Conservation (phyloP, 1,140 invertebrate genomes). For the Octopus sinensis region DNA sequence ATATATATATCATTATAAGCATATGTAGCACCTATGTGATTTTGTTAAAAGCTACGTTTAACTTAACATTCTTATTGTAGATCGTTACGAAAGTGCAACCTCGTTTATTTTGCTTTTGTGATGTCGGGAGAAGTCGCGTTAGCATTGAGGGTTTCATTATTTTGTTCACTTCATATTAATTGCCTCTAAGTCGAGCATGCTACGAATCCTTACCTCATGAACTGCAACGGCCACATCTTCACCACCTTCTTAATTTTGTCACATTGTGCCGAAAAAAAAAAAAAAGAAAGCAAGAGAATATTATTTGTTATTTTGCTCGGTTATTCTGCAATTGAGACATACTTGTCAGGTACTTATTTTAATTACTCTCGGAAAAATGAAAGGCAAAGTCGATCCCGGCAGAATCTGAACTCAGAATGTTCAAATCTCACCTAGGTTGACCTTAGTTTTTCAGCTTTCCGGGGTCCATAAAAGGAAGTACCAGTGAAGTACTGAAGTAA, state of each 20-base stretch:
- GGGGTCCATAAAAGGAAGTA: not conserved
- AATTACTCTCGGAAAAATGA: not conserved
- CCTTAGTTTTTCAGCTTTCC: not conserved
- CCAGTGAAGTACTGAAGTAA: not conserved
- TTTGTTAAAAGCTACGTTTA: not conserved
- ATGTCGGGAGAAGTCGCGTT: too few species aligned
- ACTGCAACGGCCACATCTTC: too few species aligned
- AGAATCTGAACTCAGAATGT: not conserved
- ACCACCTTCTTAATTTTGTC: too few species aligned
- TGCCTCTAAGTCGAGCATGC: too few species aligned
- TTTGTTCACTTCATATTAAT: too few species aligned
- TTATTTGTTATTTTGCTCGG: not conserved
- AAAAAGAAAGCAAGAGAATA: not conserved
- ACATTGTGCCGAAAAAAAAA: not conserved
- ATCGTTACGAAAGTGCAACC: not conserved
- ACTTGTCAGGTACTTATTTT: not conserved
- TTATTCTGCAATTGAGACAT: not conserved
- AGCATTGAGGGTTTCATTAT: too few species aligned
- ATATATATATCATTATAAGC: not conserved
- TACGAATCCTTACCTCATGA: too few species aligned
- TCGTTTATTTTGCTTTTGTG: too few species aligned
- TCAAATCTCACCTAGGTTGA: not conserved
- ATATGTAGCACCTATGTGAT: not conserved
- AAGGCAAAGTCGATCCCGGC: not conserved
- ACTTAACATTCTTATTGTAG: not conserved